These are phyloP conservation scores for Drosophila dunni DNA, from an alignment of 1,140 invertebrate genomes.

Conservation along the genomic window DNA sequence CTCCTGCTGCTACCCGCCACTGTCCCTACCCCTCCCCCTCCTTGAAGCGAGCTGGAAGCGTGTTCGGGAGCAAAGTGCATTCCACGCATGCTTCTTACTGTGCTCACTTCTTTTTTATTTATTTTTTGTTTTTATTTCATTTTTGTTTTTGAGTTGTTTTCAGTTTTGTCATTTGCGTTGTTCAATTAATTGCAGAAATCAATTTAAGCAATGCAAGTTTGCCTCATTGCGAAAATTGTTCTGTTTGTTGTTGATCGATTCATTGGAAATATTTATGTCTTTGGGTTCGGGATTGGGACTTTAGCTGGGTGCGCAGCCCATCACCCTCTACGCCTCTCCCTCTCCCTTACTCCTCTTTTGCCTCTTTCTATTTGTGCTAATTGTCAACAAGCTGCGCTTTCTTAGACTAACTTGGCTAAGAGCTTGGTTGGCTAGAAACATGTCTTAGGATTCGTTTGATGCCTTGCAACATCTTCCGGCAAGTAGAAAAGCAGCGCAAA, in stretches of 20 bases:
- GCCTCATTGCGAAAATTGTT: conserved; percentile 68
- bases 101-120: conserved; percentile 23
- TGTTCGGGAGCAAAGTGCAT: conserved; percentile 72
- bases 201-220: conserved; percentile 82
- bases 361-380: conserved; percentile 47
- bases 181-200: conserved; percentile 84
- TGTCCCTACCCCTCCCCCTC: conserved; percentile 3
- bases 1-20: background rate
- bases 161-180: conserved; percentile 78
- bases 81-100: conserved; percentile 40
- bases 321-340: no score
- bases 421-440: conserved; percentile 42
- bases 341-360: no score
- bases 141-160: conserved; percentile 42
- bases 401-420: conserved; percentile 9
- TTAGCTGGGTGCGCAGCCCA: conserved; percentile 53
- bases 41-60: conserved; percentile 64
- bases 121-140: conserved; percentile 3
- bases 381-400: conserved; percentile 63
- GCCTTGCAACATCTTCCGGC: conserved; percentile 72
- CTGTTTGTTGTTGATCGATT: conserved; percentile 62
- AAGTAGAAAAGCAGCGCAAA: conserved; percentile 50
- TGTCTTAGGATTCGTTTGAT: conserved; percentile 48
- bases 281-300: conserved; percentile 70
- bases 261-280: conserved; percentile 68